Percentiles rank a stretch among this genome's conserved stretches.
Conservation (phyloP, 1,140 invertebrate genomes). For the Drosophila paulistorum region DNA sequence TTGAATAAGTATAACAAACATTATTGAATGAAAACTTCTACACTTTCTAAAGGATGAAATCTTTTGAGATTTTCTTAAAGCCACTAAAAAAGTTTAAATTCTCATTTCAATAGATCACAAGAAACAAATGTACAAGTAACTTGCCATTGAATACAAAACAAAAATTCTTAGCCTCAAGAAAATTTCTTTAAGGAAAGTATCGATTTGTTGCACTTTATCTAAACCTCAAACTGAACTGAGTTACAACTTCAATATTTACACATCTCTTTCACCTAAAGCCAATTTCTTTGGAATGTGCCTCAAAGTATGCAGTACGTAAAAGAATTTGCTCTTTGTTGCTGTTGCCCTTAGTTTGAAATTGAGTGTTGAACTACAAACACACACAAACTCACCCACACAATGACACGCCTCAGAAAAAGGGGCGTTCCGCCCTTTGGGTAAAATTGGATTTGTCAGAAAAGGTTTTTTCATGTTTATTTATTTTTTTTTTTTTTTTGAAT, state of each 20-base stretch:
- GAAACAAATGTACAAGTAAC: too few species aligned
- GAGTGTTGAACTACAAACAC: conserved; percentile 7
- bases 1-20: too few species aligned
- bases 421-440: neutral
- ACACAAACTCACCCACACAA: neutral
- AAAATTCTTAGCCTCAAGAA: neutral
- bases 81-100: too few species aligned
- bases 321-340: conserved; percentile 7
- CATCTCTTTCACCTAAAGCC: conserved; percentile 6
- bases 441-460: conserved; percentile 60
- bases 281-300: conserved; percentile 3
- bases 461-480: conserved; percentile 27
- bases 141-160: too few species aligned
- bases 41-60: too few species aligned
- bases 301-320: conserved; percentile 15
- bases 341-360: conserved; percentile 3
- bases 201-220: neutral
- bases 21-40: too few species aligned
- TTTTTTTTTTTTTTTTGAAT: conserved; percentile 31
- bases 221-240: neutral
- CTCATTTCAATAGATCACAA: too few species aligned
- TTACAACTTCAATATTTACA: conserved; percentile 9
- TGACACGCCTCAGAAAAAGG: neutral
- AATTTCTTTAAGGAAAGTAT: neutral
- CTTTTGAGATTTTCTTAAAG: too few species aligned